These are phyloP conservation scores for Heliconius melpomene DNA, from an alignment of 1,140 invertebrate species.

Conservation along the genomic window DNA sequence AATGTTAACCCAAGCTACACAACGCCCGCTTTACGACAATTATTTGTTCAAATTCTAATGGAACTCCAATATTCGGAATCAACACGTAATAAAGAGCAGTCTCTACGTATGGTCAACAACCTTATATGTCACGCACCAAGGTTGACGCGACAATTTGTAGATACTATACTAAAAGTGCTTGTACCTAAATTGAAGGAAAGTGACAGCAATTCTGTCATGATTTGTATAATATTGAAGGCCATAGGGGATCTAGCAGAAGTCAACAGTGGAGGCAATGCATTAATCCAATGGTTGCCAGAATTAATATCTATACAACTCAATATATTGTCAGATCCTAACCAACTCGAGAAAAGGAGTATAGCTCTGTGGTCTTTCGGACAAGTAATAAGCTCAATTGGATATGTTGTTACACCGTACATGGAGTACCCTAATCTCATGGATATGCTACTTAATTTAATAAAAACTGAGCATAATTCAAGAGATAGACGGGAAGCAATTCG, in stretches of 20 bases:
- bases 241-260: slow-evolving; percentile 98
- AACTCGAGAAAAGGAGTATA: slow-evolving; percentile 95
- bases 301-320: slow-evolving; percentile 94
- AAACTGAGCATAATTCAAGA: slow-evolving; percentile 94
- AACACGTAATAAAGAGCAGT: slow-evolving; percentile 97
- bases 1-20: slow-evolving; percentile 99
- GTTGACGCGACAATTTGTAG: slow-evolving; percentile 97
- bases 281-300: slow-evolving; percentile 94
- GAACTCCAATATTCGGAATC: slow-evolving; percentile 97
- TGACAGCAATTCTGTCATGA: slow-evolving; percentile 95
- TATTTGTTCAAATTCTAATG: slow-evolving; percentile 95
- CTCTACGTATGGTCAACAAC: slow-evolving; percentile 96
- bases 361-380: slow-evolving; percentile 97
- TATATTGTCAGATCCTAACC: slow-evolving; percentile 96
- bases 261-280: slow-evolving; percentile 91
- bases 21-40: slow-evolving; percentile 96
- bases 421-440: slow-evolving; percentile 96
- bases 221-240: slow-evolving; percentile 93
- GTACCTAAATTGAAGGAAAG: slow-evolving; percentile 96
- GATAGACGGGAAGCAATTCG: slow-evolving; percentile 94
- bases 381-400: slow-evolving; percentile 96
- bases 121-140: slow-evolving; percentile 96
- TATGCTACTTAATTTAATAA: slow-evolving; percentile 96
- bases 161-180: slow-evolving; percentile 95
- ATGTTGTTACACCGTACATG: slow-evolving; percentile 95